These are phyloP conservation scores for Danio jaintianensis DNA, from an alignment of 2,797 vertebrate genomes.

Conservation along the genomic window DNA sequence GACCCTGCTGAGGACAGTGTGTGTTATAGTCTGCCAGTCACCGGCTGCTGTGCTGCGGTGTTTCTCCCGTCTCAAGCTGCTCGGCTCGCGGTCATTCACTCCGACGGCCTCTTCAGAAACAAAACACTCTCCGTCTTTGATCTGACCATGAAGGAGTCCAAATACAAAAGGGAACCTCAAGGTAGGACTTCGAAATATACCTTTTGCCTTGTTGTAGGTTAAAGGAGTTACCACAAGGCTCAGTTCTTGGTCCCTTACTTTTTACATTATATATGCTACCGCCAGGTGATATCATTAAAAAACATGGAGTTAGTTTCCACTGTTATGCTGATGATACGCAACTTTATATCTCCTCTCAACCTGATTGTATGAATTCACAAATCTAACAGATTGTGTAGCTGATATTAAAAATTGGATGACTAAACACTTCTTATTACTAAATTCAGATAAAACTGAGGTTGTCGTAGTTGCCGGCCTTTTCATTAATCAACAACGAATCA, in stretches of 20 bases:
- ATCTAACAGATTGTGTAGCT: too few species aligned
- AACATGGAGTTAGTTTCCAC: too few species aligned
- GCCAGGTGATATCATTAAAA: too few species aligned
- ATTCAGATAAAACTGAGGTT: too few species aligned
- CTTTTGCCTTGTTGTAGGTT: background rate
- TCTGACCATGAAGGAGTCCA: constrained; percentile 72
- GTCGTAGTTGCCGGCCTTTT: too few species aligned
- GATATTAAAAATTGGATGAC: too few species aligned
- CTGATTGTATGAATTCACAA: too few species aligned
- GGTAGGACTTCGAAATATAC: constrained; percentile 58
- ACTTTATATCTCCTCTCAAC: background rate
- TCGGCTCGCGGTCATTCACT: constrained; percentile 73
- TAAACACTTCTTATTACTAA: too few species aligned
- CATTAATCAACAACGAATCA: too few species aligned
- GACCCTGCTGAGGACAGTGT: constrained; percentile 66
- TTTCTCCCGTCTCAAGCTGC: constrained; percentile 77
- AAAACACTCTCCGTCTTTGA: constrained; percentile 73
- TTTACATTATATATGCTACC: too few species aligned
- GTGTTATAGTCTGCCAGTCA: constrained; percentile 68
- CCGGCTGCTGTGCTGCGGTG: constrained; percentile 69
- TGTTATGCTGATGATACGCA: background rate
- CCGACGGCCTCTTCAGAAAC: constrained; percentile 5
- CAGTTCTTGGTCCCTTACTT: too few species aligned
- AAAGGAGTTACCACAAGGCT: too few species aligned
- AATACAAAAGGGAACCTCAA: constrained; percentile 70